A percentile compares a stretch with the other conserved stretches of the same genome.
Conservation (phyloP, 2,113 vertebrate genomes). For the Clinocottus analis region DNA sequence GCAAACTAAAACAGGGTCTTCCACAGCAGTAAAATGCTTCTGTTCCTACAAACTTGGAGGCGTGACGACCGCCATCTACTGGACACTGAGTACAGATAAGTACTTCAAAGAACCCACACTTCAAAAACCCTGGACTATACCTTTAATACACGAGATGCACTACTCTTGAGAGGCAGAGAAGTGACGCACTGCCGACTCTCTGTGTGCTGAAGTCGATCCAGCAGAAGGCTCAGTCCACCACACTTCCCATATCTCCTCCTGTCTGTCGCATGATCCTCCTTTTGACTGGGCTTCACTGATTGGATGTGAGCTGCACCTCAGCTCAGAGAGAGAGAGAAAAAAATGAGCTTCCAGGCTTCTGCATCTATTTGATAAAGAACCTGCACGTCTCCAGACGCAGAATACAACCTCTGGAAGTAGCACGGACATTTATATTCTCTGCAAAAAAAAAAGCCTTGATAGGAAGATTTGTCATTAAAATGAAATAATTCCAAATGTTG, state of each 20-base stretch:
- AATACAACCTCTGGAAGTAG: neutral
- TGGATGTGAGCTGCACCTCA: conserved; percentile 4
- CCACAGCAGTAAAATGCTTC: neutral
- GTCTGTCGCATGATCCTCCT: conserved; percentile 27
- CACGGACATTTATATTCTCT: neutral
- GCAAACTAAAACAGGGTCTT: too few species aligned
- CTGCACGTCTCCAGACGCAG: neutral
- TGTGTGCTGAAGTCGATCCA: conserved; percentile 16
- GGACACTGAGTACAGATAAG: neutral
- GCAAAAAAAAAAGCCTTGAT: neutral
- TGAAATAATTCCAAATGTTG: neutral
- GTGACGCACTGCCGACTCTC: neutral
- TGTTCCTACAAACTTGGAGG: neutral
- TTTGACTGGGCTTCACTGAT: conserved; percentile 23
- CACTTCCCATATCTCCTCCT: neutral
- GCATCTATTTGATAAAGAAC: conserved; percentile 24
- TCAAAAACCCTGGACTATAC: neutral
- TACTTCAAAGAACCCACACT: neutral
- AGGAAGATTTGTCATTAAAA: neutral
- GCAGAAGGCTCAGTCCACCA: conserved; percentile 14
- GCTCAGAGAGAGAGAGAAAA: neutral
- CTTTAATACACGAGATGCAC: neutral
- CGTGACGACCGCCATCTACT: neutral
- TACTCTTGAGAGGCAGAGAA: neutral
- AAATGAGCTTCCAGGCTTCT: neutral